Percentiles rank a stretch among this genome's conserved stretches.
Evolutionary conservation across 1,140 invertebrate genomes (phyloP).

Genomic region (Euura saliciscinereae): DNA sequence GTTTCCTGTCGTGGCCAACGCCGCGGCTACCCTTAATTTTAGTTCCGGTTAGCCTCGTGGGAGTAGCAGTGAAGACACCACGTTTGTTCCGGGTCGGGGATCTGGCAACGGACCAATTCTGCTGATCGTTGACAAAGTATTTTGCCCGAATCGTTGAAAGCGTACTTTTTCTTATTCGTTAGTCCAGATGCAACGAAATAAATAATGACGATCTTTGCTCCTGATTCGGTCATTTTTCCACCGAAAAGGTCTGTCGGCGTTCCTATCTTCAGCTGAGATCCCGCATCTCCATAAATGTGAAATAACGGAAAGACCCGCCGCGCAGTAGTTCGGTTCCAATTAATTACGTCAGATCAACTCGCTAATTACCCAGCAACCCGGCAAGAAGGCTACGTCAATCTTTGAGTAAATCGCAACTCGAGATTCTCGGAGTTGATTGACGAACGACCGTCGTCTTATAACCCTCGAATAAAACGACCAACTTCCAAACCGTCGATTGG

Average conservation of each 20-base stretch:
- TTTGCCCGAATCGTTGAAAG: conserved; percentile 45
- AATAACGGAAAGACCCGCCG: not conserved
- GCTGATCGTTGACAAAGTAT: conserved; percentile 41
- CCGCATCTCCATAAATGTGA: not conserved
- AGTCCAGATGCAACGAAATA: too few relatives aligned
- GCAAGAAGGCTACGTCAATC: not conserved
- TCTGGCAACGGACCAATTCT: conserved; percentile 34
- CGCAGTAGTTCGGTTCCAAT: conserved; percentile 14
- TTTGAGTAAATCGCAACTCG: not conserved
- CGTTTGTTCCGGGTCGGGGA: not conserved
- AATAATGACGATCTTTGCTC: too few relatives aligned
- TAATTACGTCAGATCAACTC: conserved; percentile 21
- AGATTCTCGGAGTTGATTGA: conserved; percentile 23
- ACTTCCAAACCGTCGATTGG: not conserved
- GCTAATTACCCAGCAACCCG: conserved; percentile 17
- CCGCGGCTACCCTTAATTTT: conserved; percentile 16
- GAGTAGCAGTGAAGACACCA: not conserved
- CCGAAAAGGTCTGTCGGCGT: not conserved
- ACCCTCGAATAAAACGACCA: conserved; percentile 12
- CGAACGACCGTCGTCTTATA: conserved; percentile 20
- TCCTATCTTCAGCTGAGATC: not conserved
- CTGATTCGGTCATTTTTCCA: too few relatives aligned
- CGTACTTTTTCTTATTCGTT: not conserved
- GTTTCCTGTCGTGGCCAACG: conserved; percentile 11
- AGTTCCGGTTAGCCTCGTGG: conserved; percentile 9